Percentiles rank a stretch among this genome's conserved stretches.
These are phyloP conservation scores for Drosophila parthenogenetica DNA, from an alignment of 2,888 invertebrate genomes.

Conservation along the genomic window DNA sequence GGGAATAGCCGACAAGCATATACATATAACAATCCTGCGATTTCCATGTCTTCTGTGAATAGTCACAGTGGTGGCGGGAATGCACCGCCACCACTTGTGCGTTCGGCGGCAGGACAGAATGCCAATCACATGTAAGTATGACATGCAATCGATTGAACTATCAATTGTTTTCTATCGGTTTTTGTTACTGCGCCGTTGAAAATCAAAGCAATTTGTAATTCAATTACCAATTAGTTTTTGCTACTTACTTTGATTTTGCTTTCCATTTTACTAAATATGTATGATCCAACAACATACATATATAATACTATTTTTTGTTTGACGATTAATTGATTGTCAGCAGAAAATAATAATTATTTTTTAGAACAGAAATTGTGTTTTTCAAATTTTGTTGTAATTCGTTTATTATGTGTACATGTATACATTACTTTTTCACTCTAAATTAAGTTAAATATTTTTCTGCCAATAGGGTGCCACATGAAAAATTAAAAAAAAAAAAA, in stretches of 20 bases:
- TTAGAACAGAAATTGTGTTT: constrained; percentile 81
- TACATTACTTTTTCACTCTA: constrained; percentile 55
- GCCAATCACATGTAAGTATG: constrained; percentile 83
- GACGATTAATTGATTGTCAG: constrained; percentile 44
- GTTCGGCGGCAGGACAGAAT: constrained; percentile 86
- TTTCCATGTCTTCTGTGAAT: constrained; percentile 84
- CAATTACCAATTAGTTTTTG: constrained; percentile 50
- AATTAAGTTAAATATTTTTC: constrained; percentile 59
- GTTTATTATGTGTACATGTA: constrained; percentile 68
- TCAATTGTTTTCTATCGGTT: constrained; percentile 50
- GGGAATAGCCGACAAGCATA: constrained; percentile 80
- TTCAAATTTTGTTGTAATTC: constrained; percentile 84
- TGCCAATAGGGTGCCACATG: constrained; percentile 60
- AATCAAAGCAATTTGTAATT: constrained; percentile 52
- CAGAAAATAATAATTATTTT: constrained; percentile 22
- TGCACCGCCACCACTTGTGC: constrained; percentile 87
- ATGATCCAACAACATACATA: constrained; percentile 21
- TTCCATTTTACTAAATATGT: constrained; percentile 34
- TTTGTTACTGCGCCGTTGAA: constrained; percentile 40
- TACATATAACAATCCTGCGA: constrained; percentile 83
- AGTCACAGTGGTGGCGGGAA: constrained; percentile 85
- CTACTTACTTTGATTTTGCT: constrained; percentile 63
- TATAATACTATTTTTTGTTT: constrained; percentile 34
- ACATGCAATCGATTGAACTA: constrained; percentile 25
- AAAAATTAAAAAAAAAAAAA: constrained; percentile 6